phyloP scores from a whole-genome alignment of 2,113 vertebrate genomes.

The Apodemus speciosus region DNA sequence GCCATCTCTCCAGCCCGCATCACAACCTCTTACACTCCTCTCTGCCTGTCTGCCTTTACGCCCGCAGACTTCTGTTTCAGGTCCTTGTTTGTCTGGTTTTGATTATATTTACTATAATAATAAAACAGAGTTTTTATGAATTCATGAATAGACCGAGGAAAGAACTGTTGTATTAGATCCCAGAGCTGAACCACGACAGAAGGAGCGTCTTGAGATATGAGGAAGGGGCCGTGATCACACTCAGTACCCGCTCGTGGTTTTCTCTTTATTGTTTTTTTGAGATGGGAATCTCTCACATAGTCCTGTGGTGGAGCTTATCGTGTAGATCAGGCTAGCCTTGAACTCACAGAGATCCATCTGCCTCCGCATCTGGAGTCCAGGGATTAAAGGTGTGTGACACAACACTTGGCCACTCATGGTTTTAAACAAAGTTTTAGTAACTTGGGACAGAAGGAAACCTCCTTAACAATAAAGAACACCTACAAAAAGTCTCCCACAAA shows the following conservation, averaged over 20 bases:
- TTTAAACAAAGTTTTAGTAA: constrained; percentile 44
- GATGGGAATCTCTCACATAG: background rate
- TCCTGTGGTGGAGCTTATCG: background rate
- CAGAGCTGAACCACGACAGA: background rate
- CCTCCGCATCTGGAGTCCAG: background rate
- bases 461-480: background rate
- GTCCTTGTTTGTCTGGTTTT: background rate
- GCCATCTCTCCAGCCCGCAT: too few species aligned
- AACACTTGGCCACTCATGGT: background rate
- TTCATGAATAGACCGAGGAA: background rate
- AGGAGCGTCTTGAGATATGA: background rate
- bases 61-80: background rate
- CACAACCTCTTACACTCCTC: background rate
- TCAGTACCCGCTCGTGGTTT: background rate
- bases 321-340: background rate
- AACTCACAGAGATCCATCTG: background rate
- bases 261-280: background rate
- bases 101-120: too few species aligned
- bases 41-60: background rate
- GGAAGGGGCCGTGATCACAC: background rate
- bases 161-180: background rate
- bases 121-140: background rate
- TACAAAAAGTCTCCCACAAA: background rate
- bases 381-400: background rate
- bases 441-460: background rate